phyloP scores from a whole-genome alignment of 2,797 vertebrate genomes.

The Margarornis squamiger region DNA sequence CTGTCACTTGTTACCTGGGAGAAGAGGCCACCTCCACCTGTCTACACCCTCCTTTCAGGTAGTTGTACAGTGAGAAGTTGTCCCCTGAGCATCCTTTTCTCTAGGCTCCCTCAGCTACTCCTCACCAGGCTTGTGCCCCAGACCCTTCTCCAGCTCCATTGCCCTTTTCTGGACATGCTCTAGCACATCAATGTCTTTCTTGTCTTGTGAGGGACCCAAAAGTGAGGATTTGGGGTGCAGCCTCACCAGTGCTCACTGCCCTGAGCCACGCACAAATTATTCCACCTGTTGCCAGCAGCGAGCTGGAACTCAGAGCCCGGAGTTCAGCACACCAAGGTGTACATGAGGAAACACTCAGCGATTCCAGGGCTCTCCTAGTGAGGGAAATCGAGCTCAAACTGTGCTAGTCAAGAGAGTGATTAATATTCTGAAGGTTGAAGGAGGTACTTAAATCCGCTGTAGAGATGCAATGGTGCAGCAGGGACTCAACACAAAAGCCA shows the following conservation, averaged over 20 bases:
- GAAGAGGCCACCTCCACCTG: not conserved
- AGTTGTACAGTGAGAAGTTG: rapidly evolving
- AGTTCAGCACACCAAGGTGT: not conserved
- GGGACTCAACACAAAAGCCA: not conserved
- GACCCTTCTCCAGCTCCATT: not conserved
- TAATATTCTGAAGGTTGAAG: not conserved
- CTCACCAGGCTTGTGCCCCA: not conserved
- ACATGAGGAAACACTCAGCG: not conserved
- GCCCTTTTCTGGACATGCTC: not conserved
- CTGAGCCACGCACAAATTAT: too few species aligned
- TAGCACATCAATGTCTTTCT: not conserved
- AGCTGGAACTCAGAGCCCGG: not conserved
- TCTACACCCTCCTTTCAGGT: not conserved
- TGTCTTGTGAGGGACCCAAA: not conserved
- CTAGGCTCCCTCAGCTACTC: not conserved
- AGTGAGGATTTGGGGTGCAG: not conserved
- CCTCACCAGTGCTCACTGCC: not conserved
- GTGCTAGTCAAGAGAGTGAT: rapidly evolving
- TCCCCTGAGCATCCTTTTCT: not conserved
- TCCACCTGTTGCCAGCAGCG: not conserved
- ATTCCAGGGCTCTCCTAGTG: not conserved
- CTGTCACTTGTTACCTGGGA: not conserved
- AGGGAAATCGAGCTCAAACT: not conserved
- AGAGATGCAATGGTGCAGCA: not conserved
- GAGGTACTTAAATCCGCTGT: not conserved